These are phyloP conservation scores for Semicossyphus pulcher DNA, from an alignment of 2,113 vertebrate genomes.

Conservation along the genomic window DNA sequence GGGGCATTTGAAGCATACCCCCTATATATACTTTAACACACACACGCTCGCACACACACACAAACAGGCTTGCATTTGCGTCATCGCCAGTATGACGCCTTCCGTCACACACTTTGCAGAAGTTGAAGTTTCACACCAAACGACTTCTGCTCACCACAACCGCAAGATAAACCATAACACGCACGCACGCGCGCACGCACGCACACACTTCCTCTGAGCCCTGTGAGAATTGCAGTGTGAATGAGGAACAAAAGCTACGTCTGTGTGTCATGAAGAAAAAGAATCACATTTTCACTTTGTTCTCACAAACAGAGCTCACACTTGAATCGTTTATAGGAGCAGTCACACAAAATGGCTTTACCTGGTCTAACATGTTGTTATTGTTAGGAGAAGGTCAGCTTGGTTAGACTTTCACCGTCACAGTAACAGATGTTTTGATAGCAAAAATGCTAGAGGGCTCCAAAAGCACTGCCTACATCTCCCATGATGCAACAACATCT, in stretches of 20 bases:
- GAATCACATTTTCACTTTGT: not conserved
- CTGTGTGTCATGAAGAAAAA: not conserved
- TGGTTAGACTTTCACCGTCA: too few species aligned
- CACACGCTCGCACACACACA: too few species aligned
- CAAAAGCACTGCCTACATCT: too few species aligned
- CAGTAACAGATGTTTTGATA: too few species aligned
- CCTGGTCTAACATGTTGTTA: too few species aligned
- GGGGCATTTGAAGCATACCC: not conserved
- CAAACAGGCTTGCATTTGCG: not conserved
- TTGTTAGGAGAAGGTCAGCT: too few species aligned
- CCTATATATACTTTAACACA: not conserved
- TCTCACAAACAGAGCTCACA: too few species aligned
- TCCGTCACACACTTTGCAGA: conserved; percentile 20
- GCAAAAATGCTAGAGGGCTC: too few species aligned
- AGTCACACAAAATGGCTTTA: too few species aligned
- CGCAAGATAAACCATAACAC: conserved; percentile 29
- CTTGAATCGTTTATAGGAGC: too few species aligned
- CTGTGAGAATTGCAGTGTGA: not conserved
- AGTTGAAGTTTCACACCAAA: conserved; percentile 38
- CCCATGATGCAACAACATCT: too few species aligned
- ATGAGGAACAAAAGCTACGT: not conserved
- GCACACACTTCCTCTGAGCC: conserved; percentile 9
- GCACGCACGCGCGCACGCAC: not conserved
- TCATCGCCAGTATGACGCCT: conserved; percentile 9
- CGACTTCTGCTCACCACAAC: conserved; percentile 28